Conservation (phyloP, 1,140 invertebrate genomes). For the Pseudomyrmex dendroicus region DNA sequence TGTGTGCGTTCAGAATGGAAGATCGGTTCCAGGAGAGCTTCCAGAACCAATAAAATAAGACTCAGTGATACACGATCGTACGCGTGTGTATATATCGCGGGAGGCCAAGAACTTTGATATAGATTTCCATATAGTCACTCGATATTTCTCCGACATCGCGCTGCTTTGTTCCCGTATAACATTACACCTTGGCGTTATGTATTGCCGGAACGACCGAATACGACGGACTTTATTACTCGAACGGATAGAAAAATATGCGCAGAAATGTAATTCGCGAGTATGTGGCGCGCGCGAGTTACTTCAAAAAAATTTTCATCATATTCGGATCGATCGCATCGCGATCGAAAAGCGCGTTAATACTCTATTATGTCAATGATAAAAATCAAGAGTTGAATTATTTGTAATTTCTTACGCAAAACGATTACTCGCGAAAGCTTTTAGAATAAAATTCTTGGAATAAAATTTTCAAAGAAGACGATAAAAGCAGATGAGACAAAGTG, state of each 20-base stretch:
- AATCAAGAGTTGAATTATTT: background rate
- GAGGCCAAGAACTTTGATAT: constrained; percentile 71
- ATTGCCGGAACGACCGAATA: constrained; percentile 54
- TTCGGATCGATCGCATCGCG: background rate
- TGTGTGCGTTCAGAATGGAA: background rate
- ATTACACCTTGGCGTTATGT: constrained; percentile 67
- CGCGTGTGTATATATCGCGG: constrained; percentile 30
- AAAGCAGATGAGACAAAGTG: background rate
- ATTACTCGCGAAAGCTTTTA: background rate
- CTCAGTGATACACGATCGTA: constrained; percentile 38
- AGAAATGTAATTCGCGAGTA: constrained; percentile 12
- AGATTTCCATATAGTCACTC: constrained; percentile 64
- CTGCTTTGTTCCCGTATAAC: constrained; percentile 72
- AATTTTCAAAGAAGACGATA: background rate
- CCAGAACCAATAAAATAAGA: constrained; percentile 26
- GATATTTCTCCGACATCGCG: constrained; percentile 67
- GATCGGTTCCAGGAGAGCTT: constrained; percentile 6
- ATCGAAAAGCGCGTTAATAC: constrained; percentile 3
- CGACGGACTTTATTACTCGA: constrained; percentile 64
- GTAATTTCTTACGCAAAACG: too few species aligned
- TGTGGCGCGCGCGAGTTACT: background rate
- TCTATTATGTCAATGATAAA: background rate
- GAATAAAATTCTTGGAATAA: background rate
- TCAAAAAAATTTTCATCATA: constrained; percentile 16
- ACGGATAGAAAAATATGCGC: constrained; percentile 61